phyloP scores from a whole-genome alignment of 2,888 invertebrate species.

The Pterostichus niger region DNA sequence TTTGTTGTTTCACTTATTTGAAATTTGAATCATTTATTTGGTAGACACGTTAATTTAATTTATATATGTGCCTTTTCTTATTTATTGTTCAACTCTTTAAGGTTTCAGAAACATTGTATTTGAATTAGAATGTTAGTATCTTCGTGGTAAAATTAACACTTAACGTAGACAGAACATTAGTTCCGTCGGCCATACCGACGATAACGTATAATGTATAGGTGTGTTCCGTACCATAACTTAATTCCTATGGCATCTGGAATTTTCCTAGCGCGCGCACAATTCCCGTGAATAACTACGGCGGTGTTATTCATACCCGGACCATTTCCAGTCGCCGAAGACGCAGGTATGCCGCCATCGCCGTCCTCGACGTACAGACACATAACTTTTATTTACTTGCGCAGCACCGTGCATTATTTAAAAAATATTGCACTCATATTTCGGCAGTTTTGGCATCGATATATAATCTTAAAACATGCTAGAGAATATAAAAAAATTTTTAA shows the following conservation, averaged over 20 bases:
- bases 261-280: constrained; percentile 45
- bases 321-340: constrained; percentile 18
- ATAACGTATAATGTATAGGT: constrained; percentile 33
- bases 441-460: background rate
- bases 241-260: constrained; percentile 47
- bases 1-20: too few species aligned
- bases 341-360: constrained; percentile 27
- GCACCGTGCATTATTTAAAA: constrained; percentile 39
- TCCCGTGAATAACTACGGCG: constrained; percentile 43
- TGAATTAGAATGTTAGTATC: constrained; percentile 1
- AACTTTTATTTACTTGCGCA: constrained; percentile 51
- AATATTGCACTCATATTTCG: constrained; percentile 43
- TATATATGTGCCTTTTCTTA: too few species aligned
- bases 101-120: too few species aligned
- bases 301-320: constrained; percentile 30
- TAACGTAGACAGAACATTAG: constrained; percentile 7
- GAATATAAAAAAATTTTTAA: too few species aligned
- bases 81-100: too few species aligned
- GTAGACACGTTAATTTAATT: too few species aligned
- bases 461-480: background rate
- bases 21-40: too few species aligned
- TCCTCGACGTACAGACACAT: constrained; percentile 46
- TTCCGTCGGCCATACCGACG: background rate
- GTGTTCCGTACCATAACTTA: constrained; percentile 52
- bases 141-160: constrained; percentile 3